Evolutionary conservation across 2,888 invertebrate genomes (phyloP).

Genomic region (Pseudeuparius sepicola): DNA sequence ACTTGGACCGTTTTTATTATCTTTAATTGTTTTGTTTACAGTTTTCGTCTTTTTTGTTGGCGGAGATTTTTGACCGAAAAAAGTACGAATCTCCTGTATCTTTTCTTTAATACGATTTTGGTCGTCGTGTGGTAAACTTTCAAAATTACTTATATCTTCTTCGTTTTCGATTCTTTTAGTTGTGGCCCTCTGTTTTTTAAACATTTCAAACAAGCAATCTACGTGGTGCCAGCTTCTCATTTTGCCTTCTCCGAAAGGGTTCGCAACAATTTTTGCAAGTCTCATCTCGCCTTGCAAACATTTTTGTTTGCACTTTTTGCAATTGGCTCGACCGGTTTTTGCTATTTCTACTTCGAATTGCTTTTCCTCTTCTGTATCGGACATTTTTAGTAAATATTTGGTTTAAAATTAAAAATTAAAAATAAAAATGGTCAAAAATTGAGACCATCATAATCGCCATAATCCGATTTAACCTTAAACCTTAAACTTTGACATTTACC

Average conservation of each 20-base stretch:
- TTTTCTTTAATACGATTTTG: constrained; percentile 53
- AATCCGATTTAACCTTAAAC: too few relatives aligned
- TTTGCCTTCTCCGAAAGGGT: constrained; percentile 61
- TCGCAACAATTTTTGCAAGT: constrained; percentile 66
- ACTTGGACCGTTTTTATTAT: constrained; percentile 7
- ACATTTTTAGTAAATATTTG: too few relatives aligned
- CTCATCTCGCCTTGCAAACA: constrained; percentile 63
- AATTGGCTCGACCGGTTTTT: constrained; percentile 69
- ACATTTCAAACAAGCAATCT: constrained; percentile 68
- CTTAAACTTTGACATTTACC: too few relatives aligned
- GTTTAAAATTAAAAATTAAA: too few relatives aligned
- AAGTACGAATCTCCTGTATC: constrained; percentile 51
- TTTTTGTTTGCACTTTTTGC: constrained; percentile 78
- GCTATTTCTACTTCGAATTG: constrained; percentile 68
- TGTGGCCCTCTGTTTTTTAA: constrained; percentile 66
- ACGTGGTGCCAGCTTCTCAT: constrained; percentile 84
- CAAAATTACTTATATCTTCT: constrained; percentile 73
- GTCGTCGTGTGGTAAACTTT: constrained; percentile 54
- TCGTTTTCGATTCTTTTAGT: constrained; percentile 71
- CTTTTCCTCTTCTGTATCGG: constrained; percentile 40
- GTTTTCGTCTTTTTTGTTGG: constrained; percentile 27
- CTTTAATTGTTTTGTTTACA: too few relatives aligned
- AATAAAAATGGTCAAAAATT: too few relatives aligned
- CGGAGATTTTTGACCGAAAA: constrained; percentile 36
- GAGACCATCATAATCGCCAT: too few relatives aligned